Base-by-base conservation (phyloP, 1,140 invertebrate species). In the Sitobion miscanthi region DNA sequence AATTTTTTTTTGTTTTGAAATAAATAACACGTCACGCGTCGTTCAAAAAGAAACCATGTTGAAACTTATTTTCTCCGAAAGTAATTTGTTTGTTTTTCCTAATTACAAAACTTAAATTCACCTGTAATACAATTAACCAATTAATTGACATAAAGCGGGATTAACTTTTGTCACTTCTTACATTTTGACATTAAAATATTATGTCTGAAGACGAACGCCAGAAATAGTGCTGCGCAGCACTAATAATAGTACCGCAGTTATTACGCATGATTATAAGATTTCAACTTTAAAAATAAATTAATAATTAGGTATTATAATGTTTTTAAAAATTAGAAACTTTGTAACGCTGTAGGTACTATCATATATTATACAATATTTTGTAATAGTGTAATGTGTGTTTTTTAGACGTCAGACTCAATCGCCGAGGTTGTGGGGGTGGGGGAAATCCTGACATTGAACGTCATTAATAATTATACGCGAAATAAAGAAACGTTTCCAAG, bases 251-350 rank as follows among this genome's bases (percentile, higher is more conserved):
- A 69, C 14, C 30, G 5, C 30, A 77, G 62, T 35, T 77, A n/a
- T 77, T 77, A 77, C 14, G n/a, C 62, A 17, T 9, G 11, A 69
- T 69, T 69, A 69, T 77, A 77, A 77, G 30, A 77, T 77, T 77
- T n/a, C 30, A n/a, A n/a, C 62, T 77, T 77, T 77, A 77, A 77
- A 77, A 77, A 77, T 77, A 77, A 77, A n/a, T n/a, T 77, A 77
- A 77, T 77, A 77, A 77, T 38, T 38, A 38, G 38, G 3, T 42
- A 42, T 42, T 42, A 77, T n/a, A n/a, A n/a, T 77, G 30, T n/a
- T n/a, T n/a, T 77, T n/a, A n/a, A 77, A 77, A 77, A n/a, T 77
- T 77, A n/a, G 5, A 77, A 77, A 77, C n/a, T 17, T 4, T 4
- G n/a, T 77, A 77, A 77, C 30, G 14, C 14, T 77, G 30, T n/a